These are phyloP conservation scores for Streptopelia turtur DNA, from an alignment of 2,797 vertebrate genomes.

Conservation along the genomic window DNA sequence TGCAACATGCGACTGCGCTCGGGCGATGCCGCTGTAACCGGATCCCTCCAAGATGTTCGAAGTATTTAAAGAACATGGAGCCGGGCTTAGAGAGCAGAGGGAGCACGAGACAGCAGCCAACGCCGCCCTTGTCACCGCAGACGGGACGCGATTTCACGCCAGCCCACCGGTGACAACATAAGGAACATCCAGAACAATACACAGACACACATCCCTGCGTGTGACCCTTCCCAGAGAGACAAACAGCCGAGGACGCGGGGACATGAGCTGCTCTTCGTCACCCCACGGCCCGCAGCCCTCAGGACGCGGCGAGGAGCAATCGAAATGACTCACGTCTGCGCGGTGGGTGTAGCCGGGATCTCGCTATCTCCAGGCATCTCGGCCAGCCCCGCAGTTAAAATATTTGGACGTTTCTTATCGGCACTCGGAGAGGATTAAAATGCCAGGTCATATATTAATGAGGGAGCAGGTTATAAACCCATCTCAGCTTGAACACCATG, in stretches of 20 bases:
- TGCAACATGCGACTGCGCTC: fast-evolving
- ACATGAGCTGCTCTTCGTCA: not conserved
- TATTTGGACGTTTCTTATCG: not conserved
- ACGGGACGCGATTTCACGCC: fast-evolving
- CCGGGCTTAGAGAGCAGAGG: not conserved
- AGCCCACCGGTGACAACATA: fast-evolving
- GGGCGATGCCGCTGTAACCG: not conserved
- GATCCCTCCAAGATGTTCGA: not conserved
- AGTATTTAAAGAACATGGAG: not conserved
- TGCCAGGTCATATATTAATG: not conserved
- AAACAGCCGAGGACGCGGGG: not conserved
- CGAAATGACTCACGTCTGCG: not conserved
- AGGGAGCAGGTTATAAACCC: constrained; percentile 32
- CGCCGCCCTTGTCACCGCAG: fast-evolving
- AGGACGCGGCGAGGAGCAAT: not conserved
- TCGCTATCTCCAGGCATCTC: not conserved
- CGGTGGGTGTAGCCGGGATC: not conserved
- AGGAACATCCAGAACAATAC: fast-evolving
- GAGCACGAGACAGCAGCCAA: not conserved
- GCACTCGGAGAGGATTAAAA: not conserved
- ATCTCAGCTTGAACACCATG: not conserved
- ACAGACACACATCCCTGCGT: fast-evolving
- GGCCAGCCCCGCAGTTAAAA: not conserved
- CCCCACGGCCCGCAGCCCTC: not conserved
- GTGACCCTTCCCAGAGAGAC: not conserved